phyloP scores from a whole-genome alignment of 2,888 invertebrate species.

The Yponomeuta plumbellus region DNA sequence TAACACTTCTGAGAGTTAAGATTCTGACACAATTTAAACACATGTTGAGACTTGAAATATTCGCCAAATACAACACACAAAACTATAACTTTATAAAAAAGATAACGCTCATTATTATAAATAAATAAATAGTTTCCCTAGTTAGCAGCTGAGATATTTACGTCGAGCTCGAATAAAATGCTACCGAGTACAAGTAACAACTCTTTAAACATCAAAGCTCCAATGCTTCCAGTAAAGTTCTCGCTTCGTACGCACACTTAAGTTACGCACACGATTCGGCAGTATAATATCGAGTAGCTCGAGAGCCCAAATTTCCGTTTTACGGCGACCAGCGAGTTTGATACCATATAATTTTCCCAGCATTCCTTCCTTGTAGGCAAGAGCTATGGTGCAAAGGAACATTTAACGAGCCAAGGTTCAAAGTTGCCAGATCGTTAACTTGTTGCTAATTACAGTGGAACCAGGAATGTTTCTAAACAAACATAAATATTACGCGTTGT shows the following conservation, averaged over 20 bases:
- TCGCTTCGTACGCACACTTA: not conserved
- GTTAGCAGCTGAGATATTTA: too few relatives aligned
- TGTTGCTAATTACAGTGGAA: constrained; percentile 1
- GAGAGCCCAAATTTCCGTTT: not conserved
- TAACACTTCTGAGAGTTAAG: not conserved
- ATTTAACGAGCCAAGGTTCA: not conserved
- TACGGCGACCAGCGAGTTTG: not conserved
- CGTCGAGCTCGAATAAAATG: not conserved
- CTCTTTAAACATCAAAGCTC: not conserved
- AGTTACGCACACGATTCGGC: not conserved
- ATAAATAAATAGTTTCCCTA: too few relatives aligned
- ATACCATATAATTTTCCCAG: not conserved
- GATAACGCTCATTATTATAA: too few relatives aligned
- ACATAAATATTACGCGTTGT: not conserved
- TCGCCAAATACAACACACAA: not conserved
- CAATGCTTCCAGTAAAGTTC: not conserved
- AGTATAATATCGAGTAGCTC: not conserved
- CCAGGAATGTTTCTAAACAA: not conserved
- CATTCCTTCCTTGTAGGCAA: not conserved
- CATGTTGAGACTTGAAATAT: not conserved
- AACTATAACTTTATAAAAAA: too few relatives aligned
- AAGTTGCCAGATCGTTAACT: not conserved
- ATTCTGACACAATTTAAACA: not conserved
- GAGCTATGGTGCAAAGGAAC: not conserved
- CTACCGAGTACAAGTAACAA: not conserved